Evolutionary conservation across 1,140 invertebrate species (phyloP), one percentile per base, ranked within the genome.

Genomic region (Bilobella aurantiaca): DNA sequence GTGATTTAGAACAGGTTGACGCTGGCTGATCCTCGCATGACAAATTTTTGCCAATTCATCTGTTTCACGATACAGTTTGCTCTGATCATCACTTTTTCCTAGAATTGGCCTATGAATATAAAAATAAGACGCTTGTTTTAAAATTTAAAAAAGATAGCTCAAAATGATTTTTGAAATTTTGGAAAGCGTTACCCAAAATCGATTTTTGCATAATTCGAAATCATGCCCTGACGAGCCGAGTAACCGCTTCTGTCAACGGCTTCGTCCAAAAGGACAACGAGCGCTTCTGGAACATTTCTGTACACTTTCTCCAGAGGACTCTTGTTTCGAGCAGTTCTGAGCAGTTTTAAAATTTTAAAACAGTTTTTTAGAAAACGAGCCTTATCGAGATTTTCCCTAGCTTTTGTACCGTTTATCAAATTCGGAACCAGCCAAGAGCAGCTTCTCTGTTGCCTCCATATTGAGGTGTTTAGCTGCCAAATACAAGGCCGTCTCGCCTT

Each of bases 291-390:
- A 14, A 62, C 30, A 8, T 46, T 62, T 34, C 30, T 62, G 27
- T 62, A 62, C 2, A 62, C 59, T 62, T 62, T 62, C 37, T 62
- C 59, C 34, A 62, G 27, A 3, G 59, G 59, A 62, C 25, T 62
- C 34, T 62, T 62, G 16, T 46, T 46, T 58, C 57, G 3, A 3
- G 16, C 3, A 28, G 57, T 58, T 12, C 57, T 58, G 21, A 56
- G n/a, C n/a, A n/a, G n/a, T n/a, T n/a, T n/a, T n/a, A n/a, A 56
- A 56, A 56, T 56, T 56, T 12, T 12, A 42, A 8, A 42, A 42
- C 8, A 12, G 37, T 42, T 42, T 42, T 42, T 42, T 42, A 12
- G 37, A n/a, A n/a, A n/a, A n/a, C n/a, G n/a, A n/a, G n/a, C n/a
- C n/a, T 42, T 42, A 42, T 42, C n/a, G 8, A 12, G 37, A 12